phyloP scores from a whole-genome alignment of 2,888 invertebrate species.

The Caenorhabditis sp. region DNA sequence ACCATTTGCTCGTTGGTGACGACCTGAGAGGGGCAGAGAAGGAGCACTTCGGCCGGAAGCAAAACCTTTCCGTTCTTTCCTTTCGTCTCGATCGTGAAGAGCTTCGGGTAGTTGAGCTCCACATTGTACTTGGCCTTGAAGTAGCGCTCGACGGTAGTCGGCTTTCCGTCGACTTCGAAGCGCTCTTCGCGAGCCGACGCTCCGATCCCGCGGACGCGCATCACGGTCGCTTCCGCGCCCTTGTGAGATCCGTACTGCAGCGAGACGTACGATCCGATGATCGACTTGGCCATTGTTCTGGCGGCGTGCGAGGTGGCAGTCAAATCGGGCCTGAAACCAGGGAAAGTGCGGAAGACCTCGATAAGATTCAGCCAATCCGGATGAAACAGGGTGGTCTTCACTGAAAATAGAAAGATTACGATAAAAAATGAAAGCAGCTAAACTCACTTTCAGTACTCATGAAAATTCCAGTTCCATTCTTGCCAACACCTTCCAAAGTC shows the following conservation, averaged over 20 bases:
- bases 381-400: conserved; percentile 19
- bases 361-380: neutral
- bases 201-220: neutral
- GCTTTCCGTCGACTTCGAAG: neutral
- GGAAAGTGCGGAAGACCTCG: neutral
- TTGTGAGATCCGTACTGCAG: neutral
- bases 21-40: neutral
- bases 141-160: neutral
- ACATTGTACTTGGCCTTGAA: conserved; percentile 1
- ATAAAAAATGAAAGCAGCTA: too few species aligned
- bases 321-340: neutral
- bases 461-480: conserved; percentile 3
- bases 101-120: conserved; percentile 1
- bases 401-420: conserved; percentile 7
- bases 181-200: neutral
- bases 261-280: neutral
- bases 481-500: neutral
- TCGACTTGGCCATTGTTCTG: neutral
- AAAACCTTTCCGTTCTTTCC: neutral
- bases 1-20: conserved; percentile 16
- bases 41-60: conserved; percentile 10
- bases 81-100: neutral
- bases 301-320: neutral
- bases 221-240: neutral
- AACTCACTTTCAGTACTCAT: conserved; percentile 20